Evolutionary conservation across 2,113 vertebrate species (phyloP), one percentile per base, ranked within the genome.

Genomic region (Galemys pyrenaicus): DNA sequence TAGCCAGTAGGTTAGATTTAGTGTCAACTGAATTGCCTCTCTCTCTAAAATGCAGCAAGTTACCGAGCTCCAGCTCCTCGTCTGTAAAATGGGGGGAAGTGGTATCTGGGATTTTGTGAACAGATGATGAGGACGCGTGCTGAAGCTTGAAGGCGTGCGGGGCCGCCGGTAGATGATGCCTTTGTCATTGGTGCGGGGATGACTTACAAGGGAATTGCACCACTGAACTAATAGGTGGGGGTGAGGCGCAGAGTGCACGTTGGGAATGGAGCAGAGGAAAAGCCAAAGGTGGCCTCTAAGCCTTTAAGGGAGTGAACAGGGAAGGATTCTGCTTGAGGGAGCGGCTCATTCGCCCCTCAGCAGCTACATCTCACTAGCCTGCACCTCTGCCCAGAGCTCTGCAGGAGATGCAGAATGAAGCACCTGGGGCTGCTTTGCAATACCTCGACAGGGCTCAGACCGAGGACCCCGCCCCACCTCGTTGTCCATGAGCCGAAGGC

Each of bases 61-160:
- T 44, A 44, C 65, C 44, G 70, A 75, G 74, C 54, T 80, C 79
- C 12, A 0, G 20, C 44, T 91, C 77, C 77, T 88, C 64, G n/a
- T 62, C 85, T 67, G 74, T 86, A 71, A 93, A 67, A 58, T 30
- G 46, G 73, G 19, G 22, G 79, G 71, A 68, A 79, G 44, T 91
- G 67, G 54, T 60, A 28, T 91, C 64, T 67, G 79, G 39, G 89
- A 86, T 89, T 95, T 96, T 92, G 89, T 73, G 91, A 87, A 79
- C 37, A 44, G 78, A 46, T 89, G 73, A 91, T 91, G n/a, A 6
- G 37, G 51, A 75, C 71, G 51, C 1, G 10, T 75, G 81, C 87
- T n/a, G 64, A 60, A 86, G 87, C 58, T 87, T 95, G 91, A 64
- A 94, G 93, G 86, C 68, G 91, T 91, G 24, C 65, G 67, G 91